Evolutionary conservation across 2,888 invertebrate genomes (phyloP).

Genomic region (Tanytarsus gracilentus): DNA sequence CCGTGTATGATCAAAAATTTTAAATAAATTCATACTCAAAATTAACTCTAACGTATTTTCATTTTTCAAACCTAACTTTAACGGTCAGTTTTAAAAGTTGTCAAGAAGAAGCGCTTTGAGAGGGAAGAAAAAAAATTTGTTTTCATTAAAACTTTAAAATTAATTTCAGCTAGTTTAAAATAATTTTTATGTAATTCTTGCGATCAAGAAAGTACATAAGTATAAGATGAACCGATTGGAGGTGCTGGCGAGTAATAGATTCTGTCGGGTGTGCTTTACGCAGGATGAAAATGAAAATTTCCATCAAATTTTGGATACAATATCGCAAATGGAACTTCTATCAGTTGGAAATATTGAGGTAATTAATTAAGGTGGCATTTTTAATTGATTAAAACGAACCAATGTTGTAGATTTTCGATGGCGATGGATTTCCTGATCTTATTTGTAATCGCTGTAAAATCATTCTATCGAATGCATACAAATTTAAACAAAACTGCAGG

Average conservation of each 20-base stretch:
- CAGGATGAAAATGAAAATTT: slow-evolving; percentile 43
- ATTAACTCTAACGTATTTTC: too few relatives aligned
- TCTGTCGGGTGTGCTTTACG: slow-evolving; percentile 67
- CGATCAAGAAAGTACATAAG: too few relatives aligned
- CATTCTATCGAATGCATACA: slow-evolving; percentile 60
- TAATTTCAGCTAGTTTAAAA: too few relatives aligned
- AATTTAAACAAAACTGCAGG: slow-evolving; percentile 66
- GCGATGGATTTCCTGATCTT: slow-evolving; percentile 65
- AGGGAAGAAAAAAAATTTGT: too few relatives aligned
- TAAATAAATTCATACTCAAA: too few relatives aligned
- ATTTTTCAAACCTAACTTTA: too few relatives aligned
- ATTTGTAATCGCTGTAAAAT: slow-evolving; percentile 61
- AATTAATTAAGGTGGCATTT: neutral
- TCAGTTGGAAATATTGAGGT: slow-evolving; percentile 6
- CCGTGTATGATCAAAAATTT: too few relatives aligned
- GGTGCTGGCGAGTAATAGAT: slow-evolving; percentile 52
- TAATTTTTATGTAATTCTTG: too few relatives aligned
- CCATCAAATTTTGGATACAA: neutral
- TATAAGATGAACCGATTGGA: slow-evolving; percentile 47
- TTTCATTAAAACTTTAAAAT: too few relatives aligned
- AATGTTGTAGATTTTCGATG: slow-evolving; percentile 2
- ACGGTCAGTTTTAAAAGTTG: too few relatives aligned
- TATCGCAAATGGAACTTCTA: neutral
- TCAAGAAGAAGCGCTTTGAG: too few relatives aligned
- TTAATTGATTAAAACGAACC: neutral